A percentile compares a stretch with the other conserved stretches of the same genome.
phyloP scores from a whole-genome alignment of 1,140 invertebrate genomes.

The Megalonaias nervosa region DNA sequence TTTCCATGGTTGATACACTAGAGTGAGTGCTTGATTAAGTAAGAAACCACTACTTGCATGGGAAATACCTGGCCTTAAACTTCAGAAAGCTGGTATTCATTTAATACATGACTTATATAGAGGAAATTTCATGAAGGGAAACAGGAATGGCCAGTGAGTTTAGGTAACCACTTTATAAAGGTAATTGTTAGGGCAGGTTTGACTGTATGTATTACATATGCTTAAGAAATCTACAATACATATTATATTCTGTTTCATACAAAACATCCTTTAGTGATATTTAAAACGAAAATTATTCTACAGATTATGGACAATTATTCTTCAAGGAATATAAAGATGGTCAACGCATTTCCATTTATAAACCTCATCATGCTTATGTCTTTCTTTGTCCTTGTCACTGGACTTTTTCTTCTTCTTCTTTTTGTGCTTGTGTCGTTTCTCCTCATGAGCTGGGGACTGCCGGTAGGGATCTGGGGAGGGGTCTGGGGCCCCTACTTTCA shows the following conservation, averaged over 20 bases:
- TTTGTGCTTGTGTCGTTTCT: slow-evolving; percentile 61
- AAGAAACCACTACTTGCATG: no score
- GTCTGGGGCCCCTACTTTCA: slow-evolving; percentile 82
- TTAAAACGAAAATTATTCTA: not conserved
- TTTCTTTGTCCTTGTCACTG: slow-evolving; percentile 59
- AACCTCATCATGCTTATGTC: slow-evolving; percentile 47
- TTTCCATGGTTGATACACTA: no score
- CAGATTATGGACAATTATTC: not conserved
- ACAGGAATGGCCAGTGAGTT: no score
- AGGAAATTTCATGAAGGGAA: no score
- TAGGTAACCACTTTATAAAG: not conserved
- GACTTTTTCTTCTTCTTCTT: slow-evolving; percentile 69
- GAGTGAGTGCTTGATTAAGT: no score
- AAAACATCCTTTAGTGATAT: not conserved
- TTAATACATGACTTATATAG: no score
- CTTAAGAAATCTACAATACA: not conserved
- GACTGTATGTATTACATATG: not conserved
- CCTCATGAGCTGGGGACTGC: slow-evolving; percentile 30
- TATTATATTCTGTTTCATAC: not conserved
- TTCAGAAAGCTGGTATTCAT: no score
- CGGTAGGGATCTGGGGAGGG: slow-evolving; percentile 32
- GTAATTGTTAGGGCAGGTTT: slow-evolving; percentile 3
- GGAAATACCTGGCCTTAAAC: no score
- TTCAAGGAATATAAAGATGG: not conserved
- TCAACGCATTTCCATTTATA: slow-evolving; percentile 1